Conservation (phyloP, 1,140 invertebrate genomes). For the Mamestra configurata region DNA sequence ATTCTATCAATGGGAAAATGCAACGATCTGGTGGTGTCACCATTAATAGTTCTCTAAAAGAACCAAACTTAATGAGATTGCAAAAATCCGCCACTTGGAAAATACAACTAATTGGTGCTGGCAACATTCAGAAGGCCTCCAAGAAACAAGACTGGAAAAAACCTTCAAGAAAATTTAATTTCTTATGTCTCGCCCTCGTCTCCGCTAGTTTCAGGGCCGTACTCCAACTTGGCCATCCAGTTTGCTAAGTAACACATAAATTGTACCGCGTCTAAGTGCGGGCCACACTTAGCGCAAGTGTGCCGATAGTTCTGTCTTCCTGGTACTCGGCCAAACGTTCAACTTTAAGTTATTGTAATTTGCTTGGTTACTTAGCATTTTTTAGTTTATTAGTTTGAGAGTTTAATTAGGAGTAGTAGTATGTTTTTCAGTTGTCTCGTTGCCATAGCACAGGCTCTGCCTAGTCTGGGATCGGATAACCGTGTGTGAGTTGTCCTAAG, state of each 20-base stretch:
- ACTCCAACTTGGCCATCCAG: conserved; percentile 39
- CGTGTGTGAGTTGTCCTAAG: no score
- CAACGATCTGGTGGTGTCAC: no score
- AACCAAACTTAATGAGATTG: no score
- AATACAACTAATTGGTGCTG: no score
- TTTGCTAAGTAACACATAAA: conserved; percentile 53
- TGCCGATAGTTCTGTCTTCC: conserved; percentile 52
- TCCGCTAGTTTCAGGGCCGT: conserved; percentile 18
- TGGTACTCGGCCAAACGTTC: conserved; percentile 37
- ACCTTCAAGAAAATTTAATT: background rate
- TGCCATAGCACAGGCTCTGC: no score
- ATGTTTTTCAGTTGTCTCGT: no score
- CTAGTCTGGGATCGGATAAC: no score
- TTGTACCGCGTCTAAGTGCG: conserved; percentile 47
- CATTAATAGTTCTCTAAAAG: no score
- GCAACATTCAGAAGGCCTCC: no score
- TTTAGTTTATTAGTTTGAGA: background rate
- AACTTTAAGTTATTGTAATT: conserved; percentile 50
- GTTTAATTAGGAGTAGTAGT: no score
- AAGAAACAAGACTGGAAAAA: background rate
- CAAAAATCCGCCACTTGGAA: no score
- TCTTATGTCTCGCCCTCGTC: background rate
- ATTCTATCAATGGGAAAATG: no score
- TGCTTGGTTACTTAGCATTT: conserved; percentile 17
- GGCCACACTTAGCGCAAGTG: conserved; percentile 45